Conservation (phyloP, 2,113 vertebrate species). For the Thryonomys swinderianus region DNA sequence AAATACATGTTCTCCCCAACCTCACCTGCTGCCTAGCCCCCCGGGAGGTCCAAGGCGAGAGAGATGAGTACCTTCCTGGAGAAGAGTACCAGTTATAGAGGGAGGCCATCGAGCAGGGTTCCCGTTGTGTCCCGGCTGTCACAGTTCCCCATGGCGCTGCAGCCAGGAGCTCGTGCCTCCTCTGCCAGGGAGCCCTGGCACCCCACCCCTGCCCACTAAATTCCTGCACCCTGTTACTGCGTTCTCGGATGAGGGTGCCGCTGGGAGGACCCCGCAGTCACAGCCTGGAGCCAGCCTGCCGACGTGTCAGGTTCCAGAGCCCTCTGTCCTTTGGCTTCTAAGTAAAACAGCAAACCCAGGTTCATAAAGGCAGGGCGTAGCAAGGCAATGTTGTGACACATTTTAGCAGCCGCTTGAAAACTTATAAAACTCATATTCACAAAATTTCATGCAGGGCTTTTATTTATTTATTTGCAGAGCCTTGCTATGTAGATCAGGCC, state of each 20-base stretch:
- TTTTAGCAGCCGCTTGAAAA: background rate
- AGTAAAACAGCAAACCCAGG: background rate
- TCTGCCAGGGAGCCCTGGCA: background rate
- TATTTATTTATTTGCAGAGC: background rate
- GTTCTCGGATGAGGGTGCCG: background rate
- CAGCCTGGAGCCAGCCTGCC: too few species aligned
- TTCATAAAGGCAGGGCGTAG: background rate
- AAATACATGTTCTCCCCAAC: rapidly evolving
- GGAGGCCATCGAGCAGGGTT: background rate
- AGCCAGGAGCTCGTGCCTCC: background rate
- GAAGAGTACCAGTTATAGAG: background rate
- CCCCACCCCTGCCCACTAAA: too few species aligned
- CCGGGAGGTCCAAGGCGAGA: background rate
- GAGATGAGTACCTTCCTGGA: background rate
- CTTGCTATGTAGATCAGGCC: background rate
- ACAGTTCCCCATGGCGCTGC: background rate
- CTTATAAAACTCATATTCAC: rapidly evolving
- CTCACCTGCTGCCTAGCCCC: too few species aligned
- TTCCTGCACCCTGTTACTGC: background rate
- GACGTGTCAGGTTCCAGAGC: rapidly evolving
- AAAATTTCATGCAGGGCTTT: background rate
- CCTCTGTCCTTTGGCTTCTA: background rate
- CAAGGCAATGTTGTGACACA: background rate
- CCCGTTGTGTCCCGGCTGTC: rapidly evolving
- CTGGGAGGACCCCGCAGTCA: background rate